These are phyloP conservation scores for Epinephelus fuscoguttatus DNA, from an alignment of 2,113 vertebrate species.

Conservation along the genomic window DNA sequence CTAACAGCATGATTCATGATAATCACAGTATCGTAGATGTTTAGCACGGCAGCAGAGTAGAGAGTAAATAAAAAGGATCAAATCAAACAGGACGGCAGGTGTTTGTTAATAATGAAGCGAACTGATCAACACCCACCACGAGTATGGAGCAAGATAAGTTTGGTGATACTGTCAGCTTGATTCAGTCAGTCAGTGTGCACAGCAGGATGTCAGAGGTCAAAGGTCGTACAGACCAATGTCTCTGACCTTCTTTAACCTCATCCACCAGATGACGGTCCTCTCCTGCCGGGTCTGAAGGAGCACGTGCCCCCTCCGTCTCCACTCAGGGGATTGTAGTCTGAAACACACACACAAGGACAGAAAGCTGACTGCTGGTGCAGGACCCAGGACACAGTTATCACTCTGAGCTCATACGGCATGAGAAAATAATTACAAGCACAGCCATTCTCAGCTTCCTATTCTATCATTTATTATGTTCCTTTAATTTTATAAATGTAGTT, in stretches of 20 bases:
- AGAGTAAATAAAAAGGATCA: neutral
- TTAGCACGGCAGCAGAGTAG: neutral
- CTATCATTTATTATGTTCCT: no score
- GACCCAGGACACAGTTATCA: no score
- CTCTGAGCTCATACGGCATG: no score
- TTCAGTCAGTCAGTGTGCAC: conserved; percentile 59
- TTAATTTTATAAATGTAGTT: no score
- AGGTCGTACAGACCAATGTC: conserved; percentile 43
- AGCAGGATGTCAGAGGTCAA: conserved; percentile 58
- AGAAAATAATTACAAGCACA: no score
- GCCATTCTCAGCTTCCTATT: no score
- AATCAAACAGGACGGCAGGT: neutral
- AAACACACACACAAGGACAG: conserved; percentile 8
- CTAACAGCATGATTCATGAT: neutral
- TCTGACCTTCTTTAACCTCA: conserved; percentile 89
- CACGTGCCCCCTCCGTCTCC: conserved; percentile 92
- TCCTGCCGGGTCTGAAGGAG: conserved; percentile 92
- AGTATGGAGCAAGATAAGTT: neutral
- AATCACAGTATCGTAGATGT: neutral
- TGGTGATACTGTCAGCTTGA: conserved; percentile 61
- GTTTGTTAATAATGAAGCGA: neutral
- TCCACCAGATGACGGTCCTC: conserved; percentile 92
- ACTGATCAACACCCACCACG: neutral
- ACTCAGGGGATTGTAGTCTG: conserved; percentile 93
- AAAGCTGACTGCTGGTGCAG: neutral